Evolutionary conservation across 1,140 invertebrate genomes (phyloP).

Genomic region (Periplaneta americana): DNA sequence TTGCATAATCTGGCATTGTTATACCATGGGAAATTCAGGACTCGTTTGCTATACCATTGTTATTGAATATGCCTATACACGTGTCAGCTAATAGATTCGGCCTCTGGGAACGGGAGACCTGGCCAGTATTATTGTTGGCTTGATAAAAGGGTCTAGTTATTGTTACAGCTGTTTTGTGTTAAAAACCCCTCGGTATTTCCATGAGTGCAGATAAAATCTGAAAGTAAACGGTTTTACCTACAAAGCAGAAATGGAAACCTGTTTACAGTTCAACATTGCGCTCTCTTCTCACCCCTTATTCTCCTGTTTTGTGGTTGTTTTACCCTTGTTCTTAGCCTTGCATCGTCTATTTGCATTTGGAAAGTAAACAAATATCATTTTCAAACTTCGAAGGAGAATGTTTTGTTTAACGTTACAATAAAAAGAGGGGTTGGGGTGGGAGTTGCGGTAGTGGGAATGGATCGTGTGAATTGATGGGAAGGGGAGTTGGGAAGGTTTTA

Average conservation of each 20-base stretch:
- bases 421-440: not conserved
- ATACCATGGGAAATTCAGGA: too few relatives aligned
- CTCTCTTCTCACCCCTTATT: too few relatives aligned
- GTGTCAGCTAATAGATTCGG: not conserved
- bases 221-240: not conserved
- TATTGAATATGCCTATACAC: not conserved
- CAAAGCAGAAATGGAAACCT: not conserved
- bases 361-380: not conserved
- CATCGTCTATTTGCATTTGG: not conserved
- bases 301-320: too few relatives aligned
- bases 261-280: not conserved
- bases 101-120: not conserved
- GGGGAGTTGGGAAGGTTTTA: not conserved
- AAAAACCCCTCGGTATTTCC: not conserved
- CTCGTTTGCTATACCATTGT: too few relatives aligned
- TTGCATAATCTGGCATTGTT: too few relatives aligned
- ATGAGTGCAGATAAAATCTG: not conserved
- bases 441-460: too few relatives aligned
- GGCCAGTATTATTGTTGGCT: not conserved
- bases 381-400: not conserved
- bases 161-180: not conserved
- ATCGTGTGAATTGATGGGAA: not conserved
- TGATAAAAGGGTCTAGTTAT: not conserved
- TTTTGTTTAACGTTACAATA: not conserved
- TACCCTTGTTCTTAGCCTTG: not conserved